phyloP scores from a whole-genome alignment of 2,113 vertebrate species.

The Oreochromis niloticus region DNA sequence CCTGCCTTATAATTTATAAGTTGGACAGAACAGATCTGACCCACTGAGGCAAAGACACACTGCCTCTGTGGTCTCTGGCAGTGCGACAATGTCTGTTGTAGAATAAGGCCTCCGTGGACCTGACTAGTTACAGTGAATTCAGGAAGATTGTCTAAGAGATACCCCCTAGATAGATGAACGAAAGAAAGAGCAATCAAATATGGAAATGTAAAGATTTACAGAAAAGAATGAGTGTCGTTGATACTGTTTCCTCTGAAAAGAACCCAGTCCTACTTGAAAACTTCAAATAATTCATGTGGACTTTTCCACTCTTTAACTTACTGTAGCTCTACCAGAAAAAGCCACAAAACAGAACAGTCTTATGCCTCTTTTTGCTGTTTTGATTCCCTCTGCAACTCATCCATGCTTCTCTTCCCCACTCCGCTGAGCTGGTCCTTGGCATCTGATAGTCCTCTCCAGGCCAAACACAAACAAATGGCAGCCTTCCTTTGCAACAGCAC shows the following conservation, averaged over 20 bases:
- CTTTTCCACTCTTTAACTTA: neutral
- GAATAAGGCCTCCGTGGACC: neutral
- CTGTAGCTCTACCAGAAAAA: neutral
- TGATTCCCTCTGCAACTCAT: neutral
- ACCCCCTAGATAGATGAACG: neutral
- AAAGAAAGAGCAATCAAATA: neutral
- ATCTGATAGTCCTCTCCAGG: slow-evolving; percentile 19
- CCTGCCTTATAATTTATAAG: neutral
- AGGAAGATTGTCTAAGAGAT: neutral
- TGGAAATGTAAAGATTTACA: neutral
- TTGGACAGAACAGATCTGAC: neutral
- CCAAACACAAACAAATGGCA: slow-evolving; percentile 61
- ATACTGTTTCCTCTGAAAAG: neutral
- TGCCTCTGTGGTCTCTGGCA: neutral
- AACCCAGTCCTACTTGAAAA: neutral
- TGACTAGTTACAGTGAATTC: neutral
- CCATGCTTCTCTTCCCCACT: neutral
- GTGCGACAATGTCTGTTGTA: neutral
- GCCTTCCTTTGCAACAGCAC: slow-evolving; percentile 28
- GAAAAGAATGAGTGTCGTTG: neutral
- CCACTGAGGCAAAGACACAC: neutral
- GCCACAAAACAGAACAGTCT: neutral
- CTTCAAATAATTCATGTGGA: neutral
- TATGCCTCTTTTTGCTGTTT: neutral
- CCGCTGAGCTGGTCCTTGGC: slow-evolving; percentile 43